Evolutionary conservation across 2,797 vertebrate species (phyloP).

Genomic region (Liparis tanakae): DNA sequence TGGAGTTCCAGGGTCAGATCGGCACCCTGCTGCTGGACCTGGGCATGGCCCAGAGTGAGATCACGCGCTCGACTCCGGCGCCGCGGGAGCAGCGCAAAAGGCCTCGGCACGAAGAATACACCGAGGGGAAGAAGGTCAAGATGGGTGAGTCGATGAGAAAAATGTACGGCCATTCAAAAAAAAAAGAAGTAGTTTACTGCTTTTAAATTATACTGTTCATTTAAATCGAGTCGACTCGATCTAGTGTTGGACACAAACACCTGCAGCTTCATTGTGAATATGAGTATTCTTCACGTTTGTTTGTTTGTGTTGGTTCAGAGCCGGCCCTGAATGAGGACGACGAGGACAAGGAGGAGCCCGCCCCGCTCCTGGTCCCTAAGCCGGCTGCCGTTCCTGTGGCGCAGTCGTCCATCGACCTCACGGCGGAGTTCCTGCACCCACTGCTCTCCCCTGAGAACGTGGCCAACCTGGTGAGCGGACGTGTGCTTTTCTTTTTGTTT

Average conservation of each 20-base stretch:
- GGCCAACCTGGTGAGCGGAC: conserved; percentile 89
- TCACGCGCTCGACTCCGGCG: conserved; percentile 87
- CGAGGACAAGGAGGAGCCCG: conserved; percentile 92
- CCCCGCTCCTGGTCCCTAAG: conserved; percentile 75
- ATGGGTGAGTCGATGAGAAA: conserved; percentile 82
- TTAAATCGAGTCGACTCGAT: not conserved
- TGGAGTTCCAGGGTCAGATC: conserved; percentile 94
- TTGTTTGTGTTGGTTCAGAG: conserved; percentile 74
- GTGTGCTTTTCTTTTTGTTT: fast-evolving
- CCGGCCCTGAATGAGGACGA: conserved; percentile 90
- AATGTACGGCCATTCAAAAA: too few species aligned
- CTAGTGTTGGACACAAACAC: not conserved
- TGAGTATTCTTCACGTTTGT: not conserved
- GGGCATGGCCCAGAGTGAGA: conserved; percentile 92
- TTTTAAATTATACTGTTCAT: not conserved
- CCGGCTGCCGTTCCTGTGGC: conserved; percentile 71
- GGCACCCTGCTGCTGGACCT: conserved; percentile 92
- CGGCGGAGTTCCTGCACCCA: conserved; percentile 91
- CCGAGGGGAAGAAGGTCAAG: conserved; percentile 91
- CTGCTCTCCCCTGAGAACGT: conserved; percentile 92
- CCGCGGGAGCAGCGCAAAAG: conserved; percentile 87
- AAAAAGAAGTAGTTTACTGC: too few species aligned
- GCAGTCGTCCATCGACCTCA: conserved; percentile 93
- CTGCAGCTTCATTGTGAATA: not conserved
- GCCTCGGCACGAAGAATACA: conserved; percentile 86